phyloP scores from a whole-genome alignment of 35 echinoderm and acorn worm species.

The Diadema setosum region DNA sequence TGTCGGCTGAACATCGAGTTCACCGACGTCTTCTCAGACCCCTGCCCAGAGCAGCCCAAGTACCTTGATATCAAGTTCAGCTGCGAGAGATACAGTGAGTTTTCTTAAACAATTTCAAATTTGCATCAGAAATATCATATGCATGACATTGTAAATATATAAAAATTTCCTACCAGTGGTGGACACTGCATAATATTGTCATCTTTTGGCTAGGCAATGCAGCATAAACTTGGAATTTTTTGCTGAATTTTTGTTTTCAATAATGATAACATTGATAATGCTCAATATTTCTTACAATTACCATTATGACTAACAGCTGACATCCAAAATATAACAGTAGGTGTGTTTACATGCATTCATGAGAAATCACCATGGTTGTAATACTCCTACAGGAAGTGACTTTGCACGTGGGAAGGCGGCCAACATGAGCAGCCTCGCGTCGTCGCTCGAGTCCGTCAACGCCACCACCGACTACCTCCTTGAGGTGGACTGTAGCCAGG shows the following conservation, averaged over 20 bases:
- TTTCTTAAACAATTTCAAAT: too few relatives aligned
- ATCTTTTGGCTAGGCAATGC: too few relatives aligned
- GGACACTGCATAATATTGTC: too few relatives aligned
- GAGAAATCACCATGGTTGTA: background rate
- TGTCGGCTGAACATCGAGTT: conserved; percentile 72
- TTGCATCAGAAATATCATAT: too few relatives aligned
- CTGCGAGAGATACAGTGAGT: conserved; percentile 72
- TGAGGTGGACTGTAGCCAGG: background rate
- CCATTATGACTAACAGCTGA: too few relatives aligned
- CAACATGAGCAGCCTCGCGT: conserved; percentile 30
- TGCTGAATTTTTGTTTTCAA: too few relatives aligned
- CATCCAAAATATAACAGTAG: too few relatives aligned
- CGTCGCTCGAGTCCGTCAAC: background rate
- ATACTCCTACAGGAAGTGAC: conserved; percentile 26
- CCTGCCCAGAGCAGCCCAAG: conserved; percentile 57
- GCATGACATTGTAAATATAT: too few relatives aligned
- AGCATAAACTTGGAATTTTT: too few relatives aligned
- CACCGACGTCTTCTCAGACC: conserved; percentile 22
- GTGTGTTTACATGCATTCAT: background rate
- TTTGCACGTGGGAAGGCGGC: conserved; percentile 38
- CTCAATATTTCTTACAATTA: too few relatives aligned
- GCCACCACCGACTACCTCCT: conserved; percentile 23
- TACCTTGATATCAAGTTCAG: conserved; percentile 72
- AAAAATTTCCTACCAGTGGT: too few relatives aligned
- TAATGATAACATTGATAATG: too few relatives aligned